Evolutionary conservation across 2,113 vertebrate genomes (phyloP).

Genomic region (Mionectes macconnelli): DNA sequence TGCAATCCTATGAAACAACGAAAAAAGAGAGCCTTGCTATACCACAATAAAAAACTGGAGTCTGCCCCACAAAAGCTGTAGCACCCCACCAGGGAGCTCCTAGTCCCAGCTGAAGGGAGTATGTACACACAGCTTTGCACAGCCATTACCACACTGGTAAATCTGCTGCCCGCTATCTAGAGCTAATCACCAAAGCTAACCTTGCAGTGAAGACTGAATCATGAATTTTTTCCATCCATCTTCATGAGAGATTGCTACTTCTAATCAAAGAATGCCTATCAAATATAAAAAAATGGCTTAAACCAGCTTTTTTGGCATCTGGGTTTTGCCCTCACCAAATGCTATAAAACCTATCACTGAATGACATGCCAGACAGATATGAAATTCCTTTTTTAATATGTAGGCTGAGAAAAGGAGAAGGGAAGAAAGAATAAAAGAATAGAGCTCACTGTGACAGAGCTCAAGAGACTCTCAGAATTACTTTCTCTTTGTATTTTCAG

Average conservation of each 20-base stretch:
- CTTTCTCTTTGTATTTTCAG: slow-evolving; percentile 14
- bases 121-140: not conserved
- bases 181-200: not conserved
- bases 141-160: not conserved
- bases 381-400: not conserved
- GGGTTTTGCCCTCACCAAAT: not conserved
- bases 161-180: not conserved
- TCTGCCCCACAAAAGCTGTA: not conserved
- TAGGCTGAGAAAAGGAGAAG: not conserved
- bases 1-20: not conserved
- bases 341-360: not conserved
- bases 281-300: not conserved
- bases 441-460: not conserved
- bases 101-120: not conserved
- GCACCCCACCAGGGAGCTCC: not conserved
- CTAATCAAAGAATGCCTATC: not conserved
- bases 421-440: not conserved
- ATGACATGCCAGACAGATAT: not conserved
- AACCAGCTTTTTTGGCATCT: not conserved
- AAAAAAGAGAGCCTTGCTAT: not conserved
- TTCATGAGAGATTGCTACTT: not conserved
- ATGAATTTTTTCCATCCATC: not conserved
- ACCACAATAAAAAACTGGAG: not conserved
- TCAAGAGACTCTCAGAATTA: not conserved
- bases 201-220: not conserved